Evolutionary conservation across 2,888 invertebrate species (phyloP), one percentile per base, ranked within the genome.

Genomic region (Lithophane semibrunnea): DNA sequence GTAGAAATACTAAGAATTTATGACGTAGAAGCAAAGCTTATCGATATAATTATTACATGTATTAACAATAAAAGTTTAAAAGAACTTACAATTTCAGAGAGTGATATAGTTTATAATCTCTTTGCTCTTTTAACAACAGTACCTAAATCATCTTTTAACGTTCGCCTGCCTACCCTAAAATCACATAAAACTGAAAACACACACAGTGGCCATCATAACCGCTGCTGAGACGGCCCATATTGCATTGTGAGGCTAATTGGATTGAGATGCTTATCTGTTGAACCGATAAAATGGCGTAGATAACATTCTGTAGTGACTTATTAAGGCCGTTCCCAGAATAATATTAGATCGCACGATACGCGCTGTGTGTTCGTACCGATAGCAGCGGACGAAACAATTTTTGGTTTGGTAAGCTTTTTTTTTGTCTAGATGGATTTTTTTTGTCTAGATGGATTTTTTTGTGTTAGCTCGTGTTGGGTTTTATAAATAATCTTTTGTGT

Each of bases 281-380:
- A 90, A 90, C 94, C 93, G 97, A 97, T 97, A 97, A 97, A 97
- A 97, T 96, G 96, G 95, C 94, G 94, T 94, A 97, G 97, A 97
- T 97, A 97, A 97, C 97, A 97, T 97, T 97, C 97, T 97, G 96
- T 96, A 96, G 95, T 97, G 97, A 97, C 97, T 97, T 97, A 97
- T 97, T 97, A 97, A 97, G 97, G 97, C 95, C 96, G 96, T 97
- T 97, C 97, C 96, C 97, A 97, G 97, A 97, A 97, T 97, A 97
- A 97, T 97, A 97, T 97, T 97, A 97, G 97, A 97, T 97, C 93
- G 94, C 84, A 90, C 93, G 96, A 96, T 96, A 96, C 93, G 94
- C 90, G 90, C 92, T 92, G 94, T 94, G 94, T 94, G 84, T 93
- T 77, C 69, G 92, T 88, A 93, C 88, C 87, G 93, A 87, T 79